Base-by-base conservation (phyloP, 2,113 vertebrate genomes). In the Sterrhoptilus dennistouni region DNA sequence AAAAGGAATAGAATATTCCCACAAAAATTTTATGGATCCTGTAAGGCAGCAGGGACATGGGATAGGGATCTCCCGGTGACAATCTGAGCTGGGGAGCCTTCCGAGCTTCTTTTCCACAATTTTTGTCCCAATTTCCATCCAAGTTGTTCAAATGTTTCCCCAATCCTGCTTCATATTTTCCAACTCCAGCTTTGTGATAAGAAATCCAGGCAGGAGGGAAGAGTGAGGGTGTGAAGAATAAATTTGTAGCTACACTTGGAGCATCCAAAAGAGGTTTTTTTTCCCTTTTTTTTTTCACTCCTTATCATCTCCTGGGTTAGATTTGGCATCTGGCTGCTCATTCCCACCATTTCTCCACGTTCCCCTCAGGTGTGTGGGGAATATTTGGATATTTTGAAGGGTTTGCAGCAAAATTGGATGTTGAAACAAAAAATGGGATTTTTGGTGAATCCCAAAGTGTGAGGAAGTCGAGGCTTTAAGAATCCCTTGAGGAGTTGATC, bases 361-460 rank as follows among this genome's bases (percentile, higher is more conserved):
- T 60, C 42, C 35, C 14, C 27, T 52, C 8, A 4, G 40, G 27
- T 57, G 12, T 3, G 2, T 6, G 60, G 35, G 42, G 54, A 18
- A n/a, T 16, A 4, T 76, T 72, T 61, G 52, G 76, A 20, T 18
- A 7, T 69, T 79, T 61, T 38, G 68, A n/a, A 56, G 20, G 22
- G 49, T 64, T 59, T 45, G 29, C 52, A 36, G 36, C 28, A 31
- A 33, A 31, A 54, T 61, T 36, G n/a, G 36, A 0, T 29, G 29
- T 45, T 38, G 77, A 52, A 61, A 33, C 9, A 68, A 71, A 68
- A 84, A 71, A 12, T 8, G 33, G 35, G n/a, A 59, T 87, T 28
- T 59, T 1, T 29, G 54, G 12, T 27, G 24, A 24, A 11, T 80
- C 53, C 36, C 31, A 40, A 61, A 72, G 14, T 0, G 0, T 23